Evolutionary conservation across 2,888 invertebrate genomes (phyloP).

Genomic region (Drosophila affinis): DNA sequence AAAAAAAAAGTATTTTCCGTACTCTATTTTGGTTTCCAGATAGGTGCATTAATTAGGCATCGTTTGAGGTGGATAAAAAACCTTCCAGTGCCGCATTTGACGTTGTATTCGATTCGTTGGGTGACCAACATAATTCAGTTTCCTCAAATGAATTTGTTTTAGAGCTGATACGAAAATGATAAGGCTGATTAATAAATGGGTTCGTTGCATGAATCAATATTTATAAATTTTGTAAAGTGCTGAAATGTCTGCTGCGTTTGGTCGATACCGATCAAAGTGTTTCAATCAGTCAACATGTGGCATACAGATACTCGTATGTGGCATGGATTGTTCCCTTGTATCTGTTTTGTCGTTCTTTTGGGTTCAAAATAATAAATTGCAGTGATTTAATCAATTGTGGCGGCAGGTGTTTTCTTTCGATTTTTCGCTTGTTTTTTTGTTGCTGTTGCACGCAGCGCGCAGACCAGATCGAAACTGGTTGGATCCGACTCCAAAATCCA

Average conservation of each 20-base stretch:
- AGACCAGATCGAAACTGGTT: conserved; percentile 57
- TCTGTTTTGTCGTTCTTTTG: conserved; percentile 16
- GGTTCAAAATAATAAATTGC: conserved; percentile 74
- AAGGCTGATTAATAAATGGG: background rate
- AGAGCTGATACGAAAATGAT: background rate
- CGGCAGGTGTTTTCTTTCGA: conserved; percentile 70
- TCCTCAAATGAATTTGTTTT: background rate
- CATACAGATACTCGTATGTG: background rate
- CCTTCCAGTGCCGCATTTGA: too few relatives aligned
- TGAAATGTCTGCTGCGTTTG: background rate
- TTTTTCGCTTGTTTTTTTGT: conserved; percentile 1
- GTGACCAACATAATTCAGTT: background rate
- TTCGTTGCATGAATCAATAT: background rate
- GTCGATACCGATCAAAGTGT: background rate
- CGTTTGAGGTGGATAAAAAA: too few relatives aligned
- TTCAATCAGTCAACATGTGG: background rate
- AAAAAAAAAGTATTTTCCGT: too few relatives aligned
- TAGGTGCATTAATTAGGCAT: too few relatives aligned
- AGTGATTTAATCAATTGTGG: conserved; percentile 78
- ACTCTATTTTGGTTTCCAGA: too few relatives aligned
- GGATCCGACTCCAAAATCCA: background rate
- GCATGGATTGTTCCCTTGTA: background rate
- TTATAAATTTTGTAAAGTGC: background rate
- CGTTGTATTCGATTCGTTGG: too few relatives aligned
- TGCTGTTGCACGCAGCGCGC: conserved; percentile 49